These are phyloP conservation scores for Gastracanthus pulcherrimus DNA, from an alignment of 2,888 invertebrate species.

Conservation along the genomic window DNA sequence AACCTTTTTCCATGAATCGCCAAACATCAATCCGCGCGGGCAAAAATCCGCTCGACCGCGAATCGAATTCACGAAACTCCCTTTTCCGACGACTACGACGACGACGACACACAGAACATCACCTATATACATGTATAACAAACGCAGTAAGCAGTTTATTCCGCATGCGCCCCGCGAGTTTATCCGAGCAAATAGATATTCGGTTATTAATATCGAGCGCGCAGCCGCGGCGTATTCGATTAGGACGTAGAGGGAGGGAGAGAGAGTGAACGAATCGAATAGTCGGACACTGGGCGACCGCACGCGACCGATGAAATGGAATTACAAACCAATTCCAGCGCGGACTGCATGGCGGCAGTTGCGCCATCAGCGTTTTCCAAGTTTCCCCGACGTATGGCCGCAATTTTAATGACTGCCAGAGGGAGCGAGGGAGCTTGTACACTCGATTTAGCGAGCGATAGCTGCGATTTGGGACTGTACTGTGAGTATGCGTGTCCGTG, in stretches of 20 bases:
- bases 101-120: too few species aligned
- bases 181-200: slow-evolving; percentile 58
- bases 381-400: slow-evolving; percentile 68
- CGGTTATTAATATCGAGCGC: slow-evolving; percentile 61
- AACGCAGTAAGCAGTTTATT: slow-evolving; percentile 40
- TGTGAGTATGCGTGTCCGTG: too few species aligned
- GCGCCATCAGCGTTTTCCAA: slow-evolving; percentile 64
- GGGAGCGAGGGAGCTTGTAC: too few species aligned
- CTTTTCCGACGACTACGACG: too few species aligned
- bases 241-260: slow-evolving; percentile 61
- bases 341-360: slow-evolving; percentile 51
- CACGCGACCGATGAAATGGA: slow-evolving; percentile 68
- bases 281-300: slow-evolving; percentile 53
- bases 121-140: too few species aligned
- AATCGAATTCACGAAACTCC: too few species aligned
- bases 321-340: slow-evolving; percentile 72
- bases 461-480: too few species aligned
- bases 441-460: too few species aligned
- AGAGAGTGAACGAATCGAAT: neutral
- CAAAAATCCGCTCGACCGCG: neutral
- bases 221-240: slow-evolving; percentile 63
- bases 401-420: slow-evolving; percentile 58
- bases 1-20: slow-evolving; percentile 35
- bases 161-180: slow-evolving; percentile 3
- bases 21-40: slow-evolving; percentile 27